Base-by-base conservation (phyloP, 2,888 invertebrate species). In the Cerastis leucographa region DNA sequence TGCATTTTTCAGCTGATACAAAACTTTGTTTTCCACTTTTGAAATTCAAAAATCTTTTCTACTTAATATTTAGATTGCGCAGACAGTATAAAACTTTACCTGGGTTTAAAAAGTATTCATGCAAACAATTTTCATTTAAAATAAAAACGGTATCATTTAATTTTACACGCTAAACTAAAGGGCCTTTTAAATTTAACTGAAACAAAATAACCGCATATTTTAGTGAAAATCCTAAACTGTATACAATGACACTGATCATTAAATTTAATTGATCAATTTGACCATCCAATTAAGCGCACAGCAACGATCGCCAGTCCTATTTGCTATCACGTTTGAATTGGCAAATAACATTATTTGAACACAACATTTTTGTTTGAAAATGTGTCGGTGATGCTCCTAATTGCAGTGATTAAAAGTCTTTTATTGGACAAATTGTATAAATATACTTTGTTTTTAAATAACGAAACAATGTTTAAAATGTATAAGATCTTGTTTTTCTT, bases 261-360 rank as follows among this genome's bases (percentile, higher is more conserved):
- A 65, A 61, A 77, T 71, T 83, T 77, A 71, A 80, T 80, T 62
- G 54, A 42, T 56, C 79, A 64, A 69, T 66, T 59, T n/a, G n/a
- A n/a, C 12, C 49, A 69, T 83, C 73, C 84, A 69, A 78, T 65
- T 83, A 78, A 44, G 61, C n/a, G 49, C 8, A 56, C 62, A 62
- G 35, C 25, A 69, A 78, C 49, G 35, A 62, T 12, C 11, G 54
- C 42, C 25, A 54, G 42, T 69, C 17, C 25, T 8, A 71, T 66
- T 71, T 77, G 65, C 64, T 64, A 49, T n/a, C 64, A 29, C 49
- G 56, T 25, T 56, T 81, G 17, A 64, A 76, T 51, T 68, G 14
- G 54, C 11, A 19, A 67, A 42, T 56, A 14, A 44, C n/a, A 67
- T 35, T 59, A 75, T 70, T 70, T 54, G 8, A 35, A 61, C 22